Percentiles rank a stretch among this genome's conserved stretches.
Evolutionary conservation across 2,113 vertebrate species (phyloP).

Genomic region (Piprites chloris): DNA sequence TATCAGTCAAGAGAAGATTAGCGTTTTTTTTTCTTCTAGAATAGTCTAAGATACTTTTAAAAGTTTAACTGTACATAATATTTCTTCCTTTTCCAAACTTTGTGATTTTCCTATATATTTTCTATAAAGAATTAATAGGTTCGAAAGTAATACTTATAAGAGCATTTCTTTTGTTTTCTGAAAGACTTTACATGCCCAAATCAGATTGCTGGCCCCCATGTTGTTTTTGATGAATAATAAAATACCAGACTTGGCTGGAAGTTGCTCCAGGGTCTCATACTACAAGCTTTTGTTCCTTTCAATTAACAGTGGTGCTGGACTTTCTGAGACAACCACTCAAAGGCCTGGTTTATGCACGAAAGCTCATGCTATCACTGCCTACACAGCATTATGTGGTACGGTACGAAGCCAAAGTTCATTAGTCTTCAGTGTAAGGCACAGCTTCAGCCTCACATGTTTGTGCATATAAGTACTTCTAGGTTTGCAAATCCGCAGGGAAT

Average conservation of each 20-base stretch:
- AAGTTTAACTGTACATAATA: not conserved
- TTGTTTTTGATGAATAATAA: not conserved
- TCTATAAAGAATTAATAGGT: not conserved
- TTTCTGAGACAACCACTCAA: not conserved
- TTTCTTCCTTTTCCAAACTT: not conserved
- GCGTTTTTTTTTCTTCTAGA: not conserved
- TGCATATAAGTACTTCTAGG: not conserved
- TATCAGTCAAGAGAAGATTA: not conserved
- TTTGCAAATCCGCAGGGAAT: too few relatives aligned
- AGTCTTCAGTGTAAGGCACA: accelerated
- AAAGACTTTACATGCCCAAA: not conserved
- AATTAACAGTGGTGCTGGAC: not conserved
- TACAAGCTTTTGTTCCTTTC: constrained; percentile 14
- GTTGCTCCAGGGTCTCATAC: not conserved
- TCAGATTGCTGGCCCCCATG: not conserved
- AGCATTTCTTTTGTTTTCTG: not conserved
- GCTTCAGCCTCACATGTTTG: not conserved
- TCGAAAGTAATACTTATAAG: not conserved
- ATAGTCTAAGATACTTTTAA: not conserved
- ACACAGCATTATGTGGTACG: accelerated
- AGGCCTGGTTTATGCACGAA: not conserved
- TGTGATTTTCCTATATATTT: not conserved
- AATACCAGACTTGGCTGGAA: not conserved
- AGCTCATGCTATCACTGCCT: not conserved
- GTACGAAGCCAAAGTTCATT: not conserved